Base-by-base conservation (phyloP, 2,113 vertebrate genomes). In the Tachysurus fulvidraco region DNA sequence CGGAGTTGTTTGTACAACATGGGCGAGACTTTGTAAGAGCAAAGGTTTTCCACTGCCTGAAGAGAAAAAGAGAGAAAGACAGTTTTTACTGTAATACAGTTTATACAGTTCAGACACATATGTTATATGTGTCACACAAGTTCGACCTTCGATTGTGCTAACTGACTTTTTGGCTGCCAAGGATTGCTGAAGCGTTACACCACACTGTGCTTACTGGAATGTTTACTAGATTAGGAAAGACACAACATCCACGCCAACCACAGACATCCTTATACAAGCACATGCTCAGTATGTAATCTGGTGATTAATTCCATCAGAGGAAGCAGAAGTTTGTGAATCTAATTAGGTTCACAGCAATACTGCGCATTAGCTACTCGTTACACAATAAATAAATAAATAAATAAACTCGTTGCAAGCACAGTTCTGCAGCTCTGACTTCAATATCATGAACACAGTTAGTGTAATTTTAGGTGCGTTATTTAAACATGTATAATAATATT, bases 1-100 rank as follows among this genome's bases (percentile, higher is more conserved):
- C 98, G 96, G 92, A 99, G 93, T 86, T 99, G 98, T 92, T 98
- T 99, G 94, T 99, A 99, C 87, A 99, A 96, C 91, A 97, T 98
- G 91, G 98, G 97, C 90, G 98, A 98, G 85, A 99, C 98, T 94
- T 99, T 99, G 94, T 99, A 97, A 89, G 97, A 99, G 94, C 98
- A 99, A 89, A 99, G 97, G 92, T 99, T 99, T 95, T 99, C 98
- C 67, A 99, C 98, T 81, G 98, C 98, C 98, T 99, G 92, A 41
- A 81, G 21, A 59, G 19, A 41, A 7, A 16, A 11, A 86, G 50
- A 65, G 90, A 93, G 46, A 93, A 91, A 94, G 93, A 94, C 25
- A 0, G 11, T 36, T 36, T 36, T 1, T 36, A 36, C 36, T 36
- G 7, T 12, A 21, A 19, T 30, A 57, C 14, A 11, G 14, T 36